phyloP scores from a whole-genome alignment of 2,888 invertebrate genomes.

The Lapara coniferarum region DNA sequence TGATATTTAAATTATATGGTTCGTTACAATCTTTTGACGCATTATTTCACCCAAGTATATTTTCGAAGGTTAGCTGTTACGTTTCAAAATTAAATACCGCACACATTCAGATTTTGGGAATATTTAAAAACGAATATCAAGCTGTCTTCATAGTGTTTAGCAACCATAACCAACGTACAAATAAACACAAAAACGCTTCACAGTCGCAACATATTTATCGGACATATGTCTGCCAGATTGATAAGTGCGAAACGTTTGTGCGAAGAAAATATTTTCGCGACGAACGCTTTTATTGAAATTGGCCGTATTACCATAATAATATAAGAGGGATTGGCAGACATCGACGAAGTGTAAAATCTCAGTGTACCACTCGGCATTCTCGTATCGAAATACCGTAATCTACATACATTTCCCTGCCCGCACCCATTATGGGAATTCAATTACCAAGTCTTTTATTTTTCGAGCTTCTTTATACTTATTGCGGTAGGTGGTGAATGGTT shows the following conservation, averaged over 20 bases:
- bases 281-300: constrained; percentile 82
- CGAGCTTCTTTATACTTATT: constrained; percentile 62
- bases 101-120: no score
- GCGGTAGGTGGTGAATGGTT: constrained; percentile 52
- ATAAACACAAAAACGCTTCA: neutral
- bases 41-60: no score
- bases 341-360: constrained; percentile 76
- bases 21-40: no score
- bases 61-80: no score
- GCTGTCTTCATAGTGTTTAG: neutral
- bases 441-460: constrained; percentile 67
- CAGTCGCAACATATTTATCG: constrained; percentile 27
- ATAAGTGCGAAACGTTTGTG: constrained; percentile 49
- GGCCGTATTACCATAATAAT: constrained; percentile 81
- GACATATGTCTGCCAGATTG: constrained; percentile 74
- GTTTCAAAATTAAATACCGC: no score
- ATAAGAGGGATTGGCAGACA: constrained; percentile 81
- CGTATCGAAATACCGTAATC: constrained; percentile 55
- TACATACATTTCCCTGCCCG: constrained; percentile 63
- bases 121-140: no score
- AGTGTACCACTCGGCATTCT: constrained; percentile 70
- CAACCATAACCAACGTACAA: constrained; percentile 1
- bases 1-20: no score
- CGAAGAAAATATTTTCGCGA: constrained; percentile 68
- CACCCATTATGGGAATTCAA: constrained; percentile 70